Evolutionary conservation across 2,113 vertebrate species (phyloP), one percentile per base, ranked within the genome.

Genomic region (Thamnophis sirtalis): DNA sequence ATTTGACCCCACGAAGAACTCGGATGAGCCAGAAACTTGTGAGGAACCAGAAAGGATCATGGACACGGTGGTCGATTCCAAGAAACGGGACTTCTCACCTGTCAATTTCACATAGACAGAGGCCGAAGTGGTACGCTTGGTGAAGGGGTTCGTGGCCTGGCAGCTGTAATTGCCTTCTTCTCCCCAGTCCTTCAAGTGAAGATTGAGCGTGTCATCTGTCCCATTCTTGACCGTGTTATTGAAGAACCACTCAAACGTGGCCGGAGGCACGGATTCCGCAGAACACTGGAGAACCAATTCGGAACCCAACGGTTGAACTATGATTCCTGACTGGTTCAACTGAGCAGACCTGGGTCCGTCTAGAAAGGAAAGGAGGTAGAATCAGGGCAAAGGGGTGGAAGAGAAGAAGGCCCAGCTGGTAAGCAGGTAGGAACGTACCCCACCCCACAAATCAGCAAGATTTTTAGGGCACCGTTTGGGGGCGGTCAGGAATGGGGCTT

Each of bases 351-450:
- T 9, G 3, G 80, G 92, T 24, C 92, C 58, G 2, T 92, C 87
- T 92, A 55, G 24, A 91, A 88, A 68, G 58, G n/a, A 93, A 90
- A 93, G 50, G 17, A 55, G 49, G n/a, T 22, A 73, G 89, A 54
- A 68, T 89, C 43, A 86, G 33, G 84, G 86, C 33, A 28, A 28
- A 56, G 5, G 33, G 17, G 1, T 22, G 63, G 91, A 33, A 80
- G 68, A 19, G 33, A 38, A 17, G 68, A 15, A 80, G 33, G 15
- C 15, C 33, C 15, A 80, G 68, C 17, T 38, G 68, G 68, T 8
- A 80, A 88, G 53, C 38, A n/a, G 51, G 24, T n/a, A 38, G 4
- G 28, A 3, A 28, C 0, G 10, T 11, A 26, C 33, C 5, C 13
- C 28, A 43, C n/a, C 48, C 26, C 7, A 3, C 3, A 3, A 33